Evolutionary conservation across 1,140 invertebrate species (phyloP).

Genomic region (Bicyclus anynana): DNA sequence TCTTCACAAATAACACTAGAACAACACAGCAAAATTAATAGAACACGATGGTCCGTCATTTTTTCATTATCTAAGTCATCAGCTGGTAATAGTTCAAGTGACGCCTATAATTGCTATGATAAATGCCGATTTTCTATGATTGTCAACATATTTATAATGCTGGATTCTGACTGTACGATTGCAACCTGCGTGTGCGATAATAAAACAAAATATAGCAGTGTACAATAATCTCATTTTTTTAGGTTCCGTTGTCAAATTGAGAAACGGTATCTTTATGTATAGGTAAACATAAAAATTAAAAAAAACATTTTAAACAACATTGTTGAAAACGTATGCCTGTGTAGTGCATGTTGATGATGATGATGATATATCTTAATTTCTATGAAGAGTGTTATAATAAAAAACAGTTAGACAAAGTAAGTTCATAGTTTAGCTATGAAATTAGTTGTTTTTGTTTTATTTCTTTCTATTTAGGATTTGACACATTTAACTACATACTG

Average conservation of each 20-base stretch:
- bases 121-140: conserved; percentile 37
- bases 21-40: conserved; percentile 23
- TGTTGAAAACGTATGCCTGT: too few species aligned
- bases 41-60: conserved; percentile 27
- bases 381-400: too few species aligned
- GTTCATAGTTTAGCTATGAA: too few species aligned
- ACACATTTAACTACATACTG: too few species aligned
- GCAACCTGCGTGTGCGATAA: conserved; percentile 14
- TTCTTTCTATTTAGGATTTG: too few species aligned
- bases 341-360: too few species aligned
- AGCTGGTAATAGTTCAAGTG: conserved; percentile 18
- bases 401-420: too few species aligned
- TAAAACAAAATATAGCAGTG: conserved; percentile 3
- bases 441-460: too few species aligned
- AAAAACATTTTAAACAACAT: too few species aligned
- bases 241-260: neutral
- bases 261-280: too few species aligned
- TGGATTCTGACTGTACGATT: conserved; percentile 14
- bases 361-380: too few species aligned
- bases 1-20: conserved; percentile 30
- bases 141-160: conserved; percentile 27
- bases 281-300: too few species aligned
- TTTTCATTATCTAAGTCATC: conserved; percentile 3
- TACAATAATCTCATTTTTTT: neutral
- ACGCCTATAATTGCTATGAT: conserved; percentile 33